A percentile compares a stretch with the other conserved stretches of the same genome.
Evolutionary conservation across 2,888 invertebrate species (phyloP).

Genomic region (Euspilapteryx auroguttella): DNA sequence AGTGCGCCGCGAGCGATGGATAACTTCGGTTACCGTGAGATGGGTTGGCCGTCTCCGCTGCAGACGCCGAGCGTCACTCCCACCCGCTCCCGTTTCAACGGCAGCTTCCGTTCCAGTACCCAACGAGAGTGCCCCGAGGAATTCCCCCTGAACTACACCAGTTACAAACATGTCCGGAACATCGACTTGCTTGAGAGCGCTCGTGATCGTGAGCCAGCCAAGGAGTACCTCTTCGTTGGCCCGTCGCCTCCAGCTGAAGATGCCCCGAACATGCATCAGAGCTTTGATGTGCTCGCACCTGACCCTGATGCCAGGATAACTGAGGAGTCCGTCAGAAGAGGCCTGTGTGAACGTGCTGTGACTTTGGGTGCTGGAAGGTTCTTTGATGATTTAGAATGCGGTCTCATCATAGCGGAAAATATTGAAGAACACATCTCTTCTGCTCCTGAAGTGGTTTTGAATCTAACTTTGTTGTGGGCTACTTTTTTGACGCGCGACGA

Average conservation of each 20-base stretch:
- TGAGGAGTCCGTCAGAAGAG: slow-evolving; percentile 69
- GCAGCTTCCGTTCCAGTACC: slow-evolving; percentile 44
- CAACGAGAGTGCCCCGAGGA: slow-evolving; percentile 31
- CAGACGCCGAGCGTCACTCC: slow-evolving; percentile 29
- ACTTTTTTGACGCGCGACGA: slow-evolving; percentile 74
- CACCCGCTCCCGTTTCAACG: slow-evolving; percentile 24
- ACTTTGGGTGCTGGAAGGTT: slow-evolving; percentile 67
- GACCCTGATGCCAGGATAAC: slow-evolving; percentile 72
- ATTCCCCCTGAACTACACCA: slow-evolving; percentile 56
- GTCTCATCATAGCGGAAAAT: slow-evolving; percentile 64
- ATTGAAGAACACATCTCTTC: slow-evolving; percentile 58
- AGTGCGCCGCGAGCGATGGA: slow-evolving; percentile 52
- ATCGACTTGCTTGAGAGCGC: slow-evolving; percentile 65
- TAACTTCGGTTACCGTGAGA: slow-evolving; percentile 66
- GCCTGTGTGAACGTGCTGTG: slow-evolving; percentile 71
- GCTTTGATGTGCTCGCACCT: slow-evolving; percentile 69
- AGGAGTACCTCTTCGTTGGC: slow-evolving; percentile 77
- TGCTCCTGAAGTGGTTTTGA: slow-evolving; percentile 70
- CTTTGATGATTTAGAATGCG: slow-evolving; percentile 75
- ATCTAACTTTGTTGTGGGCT: slow-evolving; percentile 72
- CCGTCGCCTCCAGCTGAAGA: slow-evolving; percentile 80
- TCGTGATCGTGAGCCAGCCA: slow-evolving; percentile 54
- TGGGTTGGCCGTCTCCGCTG: slow-evolving; percentile 49
- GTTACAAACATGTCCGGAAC: slow-evolving; percentile 29
- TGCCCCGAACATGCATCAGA: slow-evolving; percentile 77